These are phyloP conservation scores for Hydractinia echinata DNA, from an alignment of 30 jellyfish, hydroid and myxozoan genomes.

Conservation along the genomic window DNA sequence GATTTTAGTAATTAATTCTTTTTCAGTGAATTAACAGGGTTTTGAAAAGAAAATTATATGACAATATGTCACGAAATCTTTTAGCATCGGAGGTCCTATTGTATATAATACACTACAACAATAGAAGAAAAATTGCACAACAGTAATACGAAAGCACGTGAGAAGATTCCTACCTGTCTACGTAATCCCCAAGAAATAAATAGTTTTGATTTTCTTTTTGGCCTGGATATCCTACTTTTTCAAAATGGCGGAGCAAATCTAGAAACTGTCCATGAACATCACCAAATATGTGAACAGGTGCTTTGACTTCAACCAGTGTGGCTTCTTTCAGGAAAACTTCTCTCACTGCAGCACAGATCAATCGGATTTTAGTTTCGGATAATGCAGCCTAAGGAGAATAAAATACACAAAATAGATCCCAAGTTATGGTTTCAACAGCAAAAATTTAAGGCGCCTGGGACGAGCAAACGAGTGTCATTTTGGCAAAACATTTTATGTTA, in stretches of 20 bases:
- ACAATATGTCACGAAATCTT: no score
- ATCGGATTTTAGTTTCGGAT: slow-evolving; percentile 85
- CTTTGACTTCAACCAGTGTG: slow-evolving; percentile 67
- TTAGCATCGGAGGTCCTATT: no score
- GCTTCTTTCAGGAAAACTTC: slow-evolving; percentile 67
- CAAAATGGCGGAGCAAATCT: slow-evolving; percentile 85
- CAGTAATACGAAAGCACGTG: background rate
- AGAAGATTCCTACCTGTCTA: slow-evolving; percentile 60
- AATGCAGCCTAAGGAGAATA: slow-evolving; percentile 46
- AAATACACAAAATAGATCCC: no score
- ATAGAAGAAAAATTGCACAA: background rate
- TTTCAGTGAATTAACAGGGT: no score
- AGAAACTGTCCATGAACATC: slow-evolving; percentile 94
- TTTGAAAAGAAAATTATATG: no score
- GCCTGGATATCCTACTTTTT: slow-evolving; percentile 77
- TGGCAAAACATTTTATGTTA: no score
- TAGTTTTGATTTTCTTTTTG: slow-evolving; percentile 37
- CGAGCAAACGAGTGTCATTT: no score
- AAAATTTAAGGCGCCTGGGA: no score
- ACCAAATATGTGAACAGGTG: slow-evolving; percentile 95
- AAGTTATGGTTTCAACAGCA: no score
- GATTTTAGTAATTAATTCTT: no score
- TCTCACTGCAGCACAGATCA: slow-evolving; percentile 61
- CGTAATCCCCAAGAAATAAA: slow-evolving; percentile 89
- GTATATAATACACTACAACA: background rate